Conservation (phyloP, 30 jellyfish, hydroid and myxozoan genomes). For the Cassiopea andromeda region DNA sequence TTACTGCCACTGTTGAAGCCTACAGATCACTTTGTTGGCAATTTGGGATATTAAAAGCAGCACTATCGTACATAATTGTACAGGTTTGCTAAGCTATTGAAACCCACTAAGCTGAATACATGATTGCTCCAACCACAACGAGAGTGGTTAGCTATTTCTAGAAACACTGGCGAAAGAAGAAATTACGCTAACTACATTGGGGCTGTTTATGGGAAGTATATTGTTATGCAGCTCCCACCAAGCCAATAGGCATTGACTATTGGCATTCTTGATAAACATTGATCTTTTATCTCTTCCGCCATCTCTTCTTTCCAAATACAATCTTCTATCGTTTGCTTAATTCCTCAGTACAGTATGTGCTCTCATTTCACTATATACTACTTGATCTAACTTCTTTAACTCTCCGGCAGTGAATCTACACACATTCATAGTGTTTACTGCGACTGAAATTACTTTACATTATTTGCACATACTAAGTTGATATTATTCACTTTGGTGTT, state of each 20-base stretch:
- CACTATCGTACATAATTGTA: slow-evolving; percentile 34
- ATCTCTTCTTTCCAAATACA: too few species aligned
- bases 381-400: too few species aligned
- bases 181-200: slow-evolving; percentile 36
- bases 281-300: too few species aligned
- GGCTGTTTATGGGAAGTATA: slow-evolving; percentile 46
- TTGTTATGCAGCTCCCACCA: slow-evolving; percentile 36
- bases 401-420: too few species aligned
- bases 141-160: slow-evolving; percentile 9
- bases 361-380: too few species aligned
- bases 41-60: slow-evolving; percentile 36
- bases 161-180: slow-evolving; percentile 22
- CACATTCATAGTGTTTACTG: too few species aligned
- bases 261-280: too few species aligned
- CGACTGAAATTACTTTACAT: too few species aligned
- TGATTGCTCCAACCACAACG: not conserved
- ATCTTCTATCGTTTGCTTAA: too few species aligned
- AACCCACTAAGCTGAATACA: slow-evolving; percentile 10
- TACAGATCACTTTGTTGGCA: slow-evolving; percentile 40
- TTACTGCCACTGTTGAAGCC: slow-evolving; percentile 50
- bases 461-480: too few species aligned
- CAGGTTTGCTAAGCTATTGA: slow-evolving; percentile 2
- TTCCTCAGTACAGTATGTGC: too few species aligned
- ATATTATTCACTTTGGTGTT: too few species aligned
- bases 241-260: not conserved